Percentiles rank a stretch among this genome's conserved stretches.
These are phyloP conservation scores for Argyrosomus japonicus DNA, from an alignment of 2,113 vertebrate species.

Conservation along the genomic window DNA sequence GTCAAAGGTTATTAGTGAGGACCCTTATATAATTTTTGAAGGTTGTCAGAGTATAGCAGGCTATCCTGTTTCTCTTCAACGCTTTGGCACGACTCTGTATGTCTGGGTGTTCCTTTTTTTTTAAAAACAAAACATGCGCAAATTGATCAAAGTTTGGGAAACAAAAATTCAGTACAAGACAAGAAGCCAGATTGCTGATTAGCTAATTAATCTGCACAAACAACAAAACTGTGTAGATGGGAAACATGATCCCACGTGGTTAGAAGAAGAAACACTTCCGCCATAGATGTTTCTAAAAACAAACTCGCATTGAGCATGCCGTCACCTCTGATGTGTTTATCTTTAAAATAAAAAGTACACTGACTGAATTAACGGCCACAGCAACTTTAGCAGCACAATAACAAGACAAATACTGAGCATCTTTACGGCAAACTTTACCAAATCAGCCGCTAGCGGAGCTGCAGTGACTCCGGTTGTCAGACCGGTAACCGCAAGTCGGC, in stretches of 20 bases:
- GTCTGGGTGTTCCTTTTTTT: not conserved
- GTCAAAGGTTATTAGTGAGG: not conserved
- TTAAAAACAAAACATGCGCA: not conserved
- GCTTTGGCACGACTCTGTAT: not conserved
- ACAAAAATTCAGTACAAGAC: not conserved
- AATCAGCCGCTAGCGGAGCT: not conserved
- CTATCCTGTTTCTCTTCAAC: not conserved
- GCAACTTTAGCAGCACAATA: not conserved
- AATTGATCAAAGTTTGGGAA: not conserved
- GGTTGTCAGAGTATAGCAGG: not conserved
- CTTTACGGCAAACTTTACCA: constrained; percentile 21
- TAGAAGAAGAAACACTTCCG: constrained; percentile 48
- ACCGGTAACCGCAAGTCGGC: constrained; percentile 32
- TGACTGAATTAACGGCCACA: no score
- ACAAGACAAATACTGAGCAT: not conserved
- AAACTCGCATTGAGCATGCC: not conserved
- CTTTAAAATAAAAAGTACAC: no score
- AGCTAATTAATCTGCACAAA: not conserved
- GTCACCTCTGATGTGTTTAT: not conserved
- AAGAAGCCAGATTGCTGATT: not conserved
- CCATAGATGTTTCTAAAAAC: constrained; percentile 48
- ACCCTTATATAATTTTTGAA: not conserved
- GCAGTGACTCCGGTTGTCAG: constrained; percentile 21
- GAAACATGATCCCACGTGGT: constrained; percentile 71
- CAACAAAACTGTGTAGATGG: not conserved